These are phyloP conservation scores for Chrysaora quinquecirrha DNA, from an alignment of 30 jellyfish, hydroid and myxozoan genomes.

Conservation along the genomic window DNA sequence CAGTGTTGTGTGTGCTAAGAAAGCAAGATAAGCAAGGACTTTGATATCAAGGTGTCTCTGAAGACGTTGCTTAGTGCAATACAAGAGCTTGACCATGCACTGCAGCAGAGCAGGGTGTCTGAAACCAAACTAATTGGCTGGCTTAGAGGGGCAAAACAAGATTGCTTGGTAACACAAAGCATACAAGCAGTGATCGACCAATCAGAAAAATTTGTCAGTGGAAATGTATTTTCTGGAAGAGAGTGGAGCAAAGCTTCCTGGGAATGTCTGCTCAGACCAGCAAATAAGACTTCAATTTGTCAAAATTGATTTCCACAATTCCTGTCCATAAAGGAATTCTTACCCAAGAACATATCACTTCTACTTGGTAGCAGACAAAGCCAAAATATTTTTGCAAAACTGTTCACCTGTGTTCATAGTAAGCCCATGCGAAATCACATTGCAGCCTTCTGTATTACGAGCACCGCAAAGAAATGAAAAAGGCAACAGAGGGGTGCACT, in stretches of 20 bases:
- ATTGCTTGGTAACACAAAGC: not conserved
- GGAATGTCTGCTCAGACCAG: not conserved
- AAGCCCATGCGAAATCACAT: not conserved
- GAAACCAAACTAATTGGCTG: not conserved
- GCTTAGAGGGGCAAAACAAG: conserved; percentile 6
- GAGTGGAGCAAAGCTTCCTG: conserved; percentile 2
- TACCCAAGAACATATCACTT: not conserved
- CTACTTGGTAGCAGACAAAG: not conserved
- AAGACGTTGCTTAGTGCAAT: not conserved
- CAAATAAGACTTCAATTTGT: not conserved
- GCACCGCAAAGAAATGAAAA: not conserved
- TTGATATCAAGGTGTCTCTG: not conserved
- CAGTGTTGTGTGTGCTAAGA: conserved; percentile 6
- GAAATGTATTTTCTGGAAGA: not conserved
- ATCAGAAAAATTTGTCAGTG: not conserved
- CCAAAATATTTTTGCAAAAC: not conserved
- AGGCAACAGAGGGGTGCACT: not conserved
- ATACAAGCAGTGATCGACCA: conserved; percentile 2
- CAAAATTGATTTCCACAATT: not conserved
- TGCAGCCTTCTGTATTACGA: not conserved
- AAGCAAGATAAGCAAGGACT: not conserved
- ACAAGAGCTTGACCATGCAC: not conserved
- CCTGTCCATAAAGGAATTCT: not conserved
- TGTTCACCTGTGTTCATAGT: not conserved
- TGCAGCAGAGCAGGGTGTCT: not conserved